Percentiles rank a stretch among this genome's conserved stretches.
These are phyloP conservation scores for Thymelicus acteon DNA, from an alignment of 2,888 invertebrate species.

Conservation along the genomic window DNA sequence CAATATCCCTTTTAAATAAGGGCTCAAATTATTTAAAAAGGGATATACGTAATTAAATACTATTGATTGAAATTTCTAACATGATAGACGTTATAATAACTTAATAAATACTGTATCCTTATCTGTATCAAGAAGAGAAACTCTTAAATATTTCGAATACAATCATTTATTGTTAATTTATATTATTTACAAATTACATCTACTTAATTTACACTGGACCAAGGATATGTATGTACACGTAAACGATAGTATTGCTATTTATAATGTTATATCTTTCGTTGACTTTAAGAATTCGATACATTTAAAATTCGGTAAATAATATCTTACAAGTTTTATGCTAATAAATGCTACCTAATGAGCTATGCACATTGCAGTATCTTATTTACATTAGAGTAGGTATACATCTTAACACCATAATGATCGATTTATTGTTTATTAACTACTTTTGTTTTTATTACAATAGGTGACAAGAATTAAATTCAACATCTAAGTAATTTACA, in stretches of 20 bases:
- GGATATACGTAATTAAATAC: conserved; percentile 61
- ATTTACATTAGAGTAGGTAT: conserved; percentile 49
- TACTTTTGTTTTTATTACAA: background rate
- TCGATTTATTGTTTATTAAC: background rate
- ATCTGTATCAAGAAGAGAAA: conserved; percentile 23
- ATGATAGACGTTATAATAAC: background rate
- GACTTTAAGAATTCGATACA: conserved; percentile 36
- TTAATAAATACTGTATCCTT: conserved; percentile 2
- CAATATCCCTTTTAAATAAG: conserved; percentile 83
- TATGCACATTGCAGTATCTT: conserved; percentile 61
- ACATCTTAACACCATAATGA: conserved; percentile 34
- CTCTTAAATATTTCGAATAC: conserved; percentile 11
- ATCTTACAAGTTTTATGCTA: conserved; percentile 44
- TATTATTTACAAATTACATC: conserved; percentile 48
- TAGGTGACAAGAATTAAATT: background rate
- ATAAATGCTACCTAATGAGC: conserved; percentile 55
- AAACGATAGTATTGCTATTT: conserved; percentile 48
- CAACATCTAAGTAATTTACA: conserved; percentile 6
- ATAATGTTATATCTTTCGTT: conserved; percentile 45
- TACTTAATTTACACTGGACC: conserved; percentile 61
- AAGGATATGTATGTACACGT: conserved; percentile 68
- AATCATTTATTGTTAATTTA: conserved; percentile 36
- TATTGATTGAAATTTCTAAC: background rate
- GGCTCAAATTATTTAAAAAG: conserved; percentile 82
- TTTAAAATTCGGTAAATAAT: conserved; percentile 56